A percentile compares a stretch with the other conserved stretches of the same genome.
These are phyloP conservation scores for Oreocharis arfaki DNA, from an alignment of 2,113 vertebrate genomes.

Conservation along the genomic window DNA sequence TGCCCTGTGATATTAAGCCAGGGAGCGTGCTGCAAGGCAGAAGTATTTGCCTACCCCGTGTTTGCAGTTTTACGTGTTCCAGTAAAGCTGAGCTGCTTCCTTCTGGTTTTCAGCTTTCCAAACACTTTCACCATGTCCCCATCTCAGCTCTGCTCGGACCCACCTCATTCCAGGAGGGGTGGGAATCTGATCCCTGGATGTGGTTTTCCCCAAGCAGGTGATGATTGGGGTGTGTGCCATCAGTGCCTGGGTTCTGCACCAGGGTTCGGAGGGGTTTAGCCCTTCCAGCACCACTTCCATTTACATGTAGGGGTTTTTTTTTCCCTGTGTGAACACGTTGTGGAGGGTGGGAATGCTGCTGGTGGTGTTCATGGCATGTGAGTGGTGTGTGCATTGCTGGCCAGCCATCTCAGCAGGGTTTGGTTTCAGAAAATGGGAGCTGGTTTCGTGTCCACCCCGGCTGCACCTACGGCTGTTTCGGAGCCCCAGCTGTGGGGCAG, in stretches of 20 bases:
- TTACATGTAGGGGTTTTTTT: neutral
- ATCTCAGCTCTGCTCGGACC: neutral
- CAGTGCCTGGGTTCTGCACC: neutral
- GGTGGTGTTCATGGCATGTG: neutral
- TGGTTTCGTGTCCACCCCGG: neutral
- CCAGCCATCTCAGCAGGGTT: neutral
- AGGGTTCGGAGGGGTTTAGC: neutral
- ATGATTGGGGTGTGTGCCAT: slow-evolving; percentile 55
- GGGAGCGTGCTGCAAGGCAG: neutral
- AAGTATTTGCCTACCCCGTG: neutral
- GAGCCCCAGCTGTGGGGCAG: neutral
- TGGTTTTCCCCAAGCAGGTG: slow-evolving; percentile 63
- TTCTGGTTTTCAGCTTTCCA: slow-evolving; percentile 31
- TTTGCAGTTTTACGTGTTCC: slow-evolving; percentile 15
- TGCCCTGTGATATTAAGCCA: neutral
- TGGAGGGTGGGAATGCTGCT: neutral
- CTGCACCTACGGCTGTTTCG: neutral
- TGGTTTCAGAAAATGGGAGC: neutral
- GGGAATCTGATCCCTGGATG: slow-evolving; percentile 50
- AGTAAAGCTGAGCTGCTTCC: neutral
- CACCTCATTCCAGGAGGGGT: slow-evolving; percentile 28
- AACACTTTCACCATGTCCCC: neutral
- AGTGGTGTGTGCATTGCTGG: neutral
- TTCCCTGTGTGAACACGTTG: neutral
- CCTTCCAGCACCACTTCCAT: neutral